Evolutionary conservation across 2,113 vertebrate species (phyloP).

Genomic region (Plecotus auritus): DNA sequence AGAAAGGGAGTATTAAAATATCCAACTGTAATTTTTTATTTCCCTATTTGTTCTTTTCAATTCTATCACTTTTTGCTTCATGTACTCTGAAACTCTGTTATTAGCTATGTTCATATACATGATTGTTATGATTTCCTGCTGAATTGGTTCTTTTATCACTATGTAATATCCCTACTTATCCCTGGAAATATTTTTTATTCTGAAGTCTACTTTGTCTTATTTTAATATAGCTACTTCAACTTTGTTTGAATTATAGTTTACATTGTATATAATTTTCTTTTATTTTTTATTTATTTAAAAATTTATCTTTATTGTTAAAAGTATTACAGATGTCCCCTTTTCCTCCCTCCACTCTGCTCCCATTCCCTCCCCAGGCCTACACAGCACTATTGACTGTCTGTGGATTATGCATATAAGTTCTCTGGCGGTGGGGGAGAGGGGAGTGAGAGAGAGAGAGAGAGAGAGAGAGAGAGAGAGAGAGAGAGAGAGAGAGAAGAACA

Average conservation of each 20-base stretch:
- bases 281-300: too few species aligned
- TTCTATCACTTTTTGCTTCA: constrained; percentile 26
- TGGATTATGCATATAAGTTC: too few species aligned
- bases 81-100: constrained; percentile 12
- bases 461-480: too few species aligned
- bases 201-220: neutral
- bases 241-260: constrained; percentile 29
- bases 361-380: too few species aligned
- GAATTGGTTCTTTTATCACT: constrained; percentile 5
- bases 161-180: neutral
- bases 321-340: too few species aligned
- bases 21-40: neutral
- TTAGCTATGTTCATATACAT: neutral
- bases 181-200: neutral
- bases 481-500: too few species aligned
- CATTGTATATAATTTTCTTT: too few species aligned
- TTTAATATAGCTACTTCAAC: neutral
- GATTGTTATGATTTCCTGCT: neutral
- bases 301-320: too few species aligned
- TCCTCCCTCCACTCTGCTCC: too few species aligned
- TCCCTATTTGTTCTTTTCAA: neutral
- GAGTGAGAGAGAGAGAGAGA: too few species aligned
- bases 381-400: too few species aligned
- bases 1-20: constrained; percentile 3
- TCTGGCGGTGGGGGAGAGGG: too few species aligned